Base-by-base conservation (phyloP, 2,797 vertebrate genomes). In the Gadopsis bispinosus region DNA sequence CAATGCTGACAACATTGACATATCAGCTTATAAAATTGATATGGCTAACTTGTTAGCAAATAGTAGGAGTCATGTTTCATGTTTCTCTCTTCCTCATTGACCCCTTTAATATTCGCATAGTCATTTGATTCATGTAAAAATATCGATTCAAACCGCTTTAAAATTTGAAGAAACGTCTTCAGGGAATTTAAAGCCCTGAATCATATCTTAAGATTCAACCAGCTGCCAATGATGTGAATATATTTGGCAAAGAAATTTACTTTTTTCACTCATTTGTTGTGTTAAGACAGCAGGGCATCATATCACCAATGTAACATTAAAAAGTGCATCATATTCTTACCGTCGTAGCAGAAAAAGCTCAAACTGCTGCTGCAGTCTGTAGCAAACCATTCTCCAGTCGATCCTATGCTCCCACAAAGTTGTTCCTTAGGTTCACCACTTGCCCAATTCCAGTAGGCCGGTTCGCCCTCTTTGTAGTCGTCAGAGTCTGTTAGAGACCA, bases 281-380 rank as follows among this genome's bases (percentile, higher is more conserved):
- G 43, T 20, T 33, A 33, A 51, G 31, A 66, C n/a, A 4, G 1
- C 17, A 56, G 16, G 3, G 39, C 8, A 17, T 31, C 14, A 8
- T 16, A 12, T 53, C 3, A 22, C 7, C 1, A 19, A 10, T 19
- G 4, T n/a, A 41, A 67, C 19, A 37, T 31, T 0, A 5, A 10
- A 22, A 39, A 4, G 12, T 26, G n/a, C 19, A 29, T 53, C 5
- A 7, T 4, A 35, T 69, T 72, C 68, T 74, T 29, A 85, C 83
- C 58, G 0, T 60, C 1, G 33, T 75, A 72, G 79, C 83, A 85
- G 72, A 60, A 13, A 41, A 81, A 81, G 1, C 31, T 22, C 16
- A 41, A 0, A 0, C 0, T 8, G 1, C 0, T 2, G 17, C 0
- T 31, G 45, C 83, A 85, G 1, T 12, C 3, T 5, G 1, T 9